Evolutionary conservation across 2,113 vertebrate genomes (phyloP).

Genomic region (Petaurus breviceps): DNA sequence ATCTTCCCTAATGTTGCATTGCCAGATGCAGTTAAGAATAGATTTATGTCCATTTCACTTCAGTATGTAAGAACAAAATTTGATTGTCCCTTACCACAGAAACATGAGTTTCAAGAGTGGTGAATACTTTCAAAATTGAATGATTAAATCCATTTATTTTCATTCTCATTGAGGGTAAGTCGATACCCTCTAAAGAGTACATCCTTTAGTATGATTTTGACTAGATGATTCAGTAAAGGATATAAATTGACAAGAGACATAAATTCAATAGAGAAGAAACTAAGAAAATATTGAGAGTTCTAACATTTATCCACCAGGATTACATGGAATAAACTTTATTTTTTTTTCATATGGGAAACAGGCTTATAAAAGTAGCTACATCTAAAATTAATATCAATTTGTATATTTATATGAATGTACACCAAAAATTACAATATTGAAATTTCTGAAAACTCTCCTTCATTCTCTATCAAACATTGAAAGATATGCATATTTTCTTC

Average conservation of each 20-base stretch:
- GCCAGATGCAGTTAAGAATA: background rate
- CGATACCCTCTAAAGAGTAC: background rate
- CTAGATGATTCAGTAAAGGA: constrained; percentile 10
- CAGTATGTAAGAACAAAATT: background rate
- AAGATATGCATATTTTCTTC: constrained; percentile 25
- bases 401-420: constrained; percentile 48
- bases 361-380: constrained; percentile 50
- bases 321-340: constrained; percentile 30
- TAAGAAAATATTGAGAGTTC: constrained; percentile 21
- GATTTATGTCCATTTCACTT: background rate
- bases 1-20: background rate
- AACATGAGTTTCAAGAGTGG: background rate
- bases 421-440: constrained; percentile 36
- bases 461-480: constrained; percentile 25
- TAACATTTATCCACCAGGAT: background rate
- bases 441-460: constrained; percentile 32
- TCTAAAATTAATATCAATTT: constrained; percentile 32
- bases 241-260: background rate
- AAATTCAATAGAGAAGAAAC: constrained; percentile 17
- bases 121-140: background rate
- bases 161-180: constrained; percentile 18
- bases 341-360: background rate
- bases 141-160: constrained; percentile 35
- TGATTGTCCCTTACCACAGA: constrained; percentile 3
- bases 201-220: background rate